Evolutionary conservation across 1,140 invertebrate genomes (phyloP), one percentile per base, ranked within the genome.

Genomic region (Neodiprion virginianus): DNA sequence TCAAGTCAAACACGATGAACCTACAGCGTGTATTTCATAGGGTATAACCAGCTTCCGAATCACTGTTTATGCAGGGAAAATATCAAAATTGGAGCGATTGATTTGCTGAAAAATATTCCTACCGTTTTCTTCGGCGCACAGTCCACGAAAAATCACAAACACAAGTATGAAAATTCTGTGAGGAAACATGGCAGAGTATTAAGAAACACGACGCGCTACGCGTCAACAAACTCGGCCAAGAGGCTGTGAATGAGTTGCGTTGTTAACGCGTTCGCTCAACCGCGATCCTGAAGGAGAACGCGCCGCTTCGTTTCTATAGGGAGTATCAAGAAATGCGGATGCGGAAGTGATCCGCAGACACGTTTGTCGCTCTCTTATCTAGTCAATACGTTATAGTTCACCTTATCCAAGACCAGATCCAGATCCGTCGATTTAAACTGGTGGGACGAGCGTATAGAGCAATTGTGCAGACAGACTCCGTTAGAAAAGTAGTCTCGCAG

Each of bases 71-170:
- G 28, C 28, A 5, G 0, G 2, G 28, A 40, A 40, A 40, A 40
- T 40, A 40, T 40, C 28, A 40, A 40, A 40, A 40, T 21, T 21
- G 17, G 17, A 21, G 17, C 17, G 17, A 21, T 21, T 21, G 28
- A 40, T 40, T 14, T 61, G 14, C 5, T 61, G 4, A 61, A 3
- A 40, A 40, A 40, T 40, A 8, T 8, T 61, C 53, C n/a, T 61
- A 61, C 53, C 53, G n/a, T 61, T 61, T 61, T 61, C n/a, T 61
- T 61, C 53, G n/a, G 53, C 53, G 53, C n/a, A 61, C 53, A 17
- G 8, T 61, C 53, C 53, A 17, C 53, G n/a, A 61, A 9, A 61
- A 17, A 61, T 12, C 11, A 8, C 8, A 61, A 61, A 61, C 11
- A 61, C 53, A 12, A 61, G n/a, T 40, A 40, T 61, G n/a, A 61